Evolutionary conservation across 1,140 invertebrate genomes (phyloP).

Genomic region (Nylanderia fulva): DNA sequence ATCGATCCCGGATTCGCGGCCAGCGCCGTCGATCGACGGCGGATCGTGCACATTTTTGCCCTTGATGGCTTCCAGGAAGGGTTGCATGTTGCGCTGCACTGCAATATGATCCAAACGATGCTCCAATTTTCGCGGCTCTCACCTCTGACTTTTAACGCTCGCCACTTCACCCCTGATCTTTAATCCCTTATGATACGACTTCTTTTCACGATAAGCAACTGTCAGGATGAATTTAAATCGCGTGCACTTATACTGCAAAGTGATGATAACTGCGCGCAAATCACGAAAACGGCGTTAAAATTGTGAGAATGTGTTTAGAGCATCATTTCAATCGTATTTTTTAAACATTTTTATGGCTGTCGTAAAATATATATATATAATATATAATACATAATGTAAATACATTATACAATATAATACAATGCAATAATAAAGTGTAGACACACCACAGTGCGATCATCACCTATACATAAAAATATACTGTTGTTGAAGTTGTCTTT

Average conservation of each 20-base stretch:
- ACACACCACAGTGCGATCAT: no score
- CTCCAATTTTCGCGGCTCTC: conserved; percentile 21
- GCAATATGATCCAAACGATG: not conserved
- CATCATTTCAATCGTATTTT: no score
- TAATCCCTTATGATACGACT: not conserved
- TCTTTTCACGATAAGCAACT: not conserved
- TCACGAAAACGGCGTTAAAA: not conserved
- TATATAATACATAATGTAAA: no score
- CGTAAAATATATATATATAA: no score
- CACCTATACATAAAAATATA: not conserved
- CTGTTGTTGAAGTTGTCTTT: not conserved
- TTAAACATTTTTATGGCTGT: no score
- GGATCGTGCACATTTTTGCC: not conserved
- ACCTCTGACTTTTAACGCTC: conserved; percentile 30
- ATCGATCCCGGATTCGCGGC: conserved; percentile 52
- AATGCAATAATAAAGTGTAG: no score
- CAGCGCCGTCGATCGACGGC: conserved; percentile 37
- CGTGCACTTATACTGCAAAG: not conserved
- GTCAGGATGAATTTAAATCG: not conserved
- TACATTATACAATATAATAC: no score
- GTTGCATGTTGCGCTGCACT: not conserved
- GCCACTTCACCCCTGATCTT: not conserved
- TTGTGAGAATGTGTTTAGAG: not conserved
- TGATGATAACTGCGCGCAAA: not conserved
- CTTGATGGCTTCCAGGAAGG: conserved; percentile 4